Conservation (phyloP, 2,797 vertebrate species). For the Antrozous pallidus region DNA sequence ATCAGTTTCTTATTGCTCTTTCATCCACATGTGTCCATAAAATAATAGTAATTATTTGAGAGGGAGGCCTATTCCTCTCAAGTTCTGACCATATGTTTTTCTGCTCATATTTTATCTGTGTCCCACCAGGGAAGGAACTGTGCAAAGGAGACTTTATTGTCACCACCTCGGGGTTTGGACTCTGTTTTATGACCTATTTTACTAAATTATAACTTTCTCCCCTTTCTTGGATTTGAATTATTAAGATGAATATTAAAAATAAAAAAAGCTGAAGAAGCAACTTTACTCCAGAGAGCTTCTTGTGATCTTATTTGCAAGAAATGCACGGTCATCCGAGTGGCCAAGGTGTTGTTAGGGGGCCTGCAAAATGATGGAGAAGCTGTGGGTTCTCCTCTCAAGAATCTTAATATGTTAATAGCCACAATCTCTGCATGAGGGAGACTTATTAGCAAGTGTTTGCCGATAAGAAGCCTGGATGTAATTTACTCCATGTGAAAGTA, state of each 20-base stretch:
- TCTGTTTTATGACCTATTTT: background rate
- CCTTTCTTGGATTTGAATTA: background rate
- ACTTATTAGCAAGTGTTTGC: background rate
- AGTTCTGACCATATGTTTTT: slow-evolving; percentile 36
- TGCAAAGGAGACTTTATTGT: background rate
- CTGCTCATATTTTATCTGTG: slow-evolving; percentile 6
- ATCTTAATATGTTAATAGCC: background rate
- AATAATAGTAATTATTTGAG: slow-evolving; percentile 7
- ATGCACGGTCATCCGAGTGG: background rate
- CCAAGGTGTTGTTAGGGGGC: background rate
- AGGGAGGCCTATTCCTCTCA: background rate
- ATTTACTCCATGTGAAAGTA: background rate
- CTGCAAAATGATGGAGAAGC: background rate
- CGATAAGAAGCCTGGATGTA: background rate
- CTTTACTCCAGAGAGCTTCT: background rate
- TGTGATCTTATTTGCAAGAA: background rate
- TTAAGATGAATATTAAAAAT: background rate
- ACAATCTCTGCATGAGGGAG: background rate
- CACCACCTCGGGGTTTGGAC: background rate
- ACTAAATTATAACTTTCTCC: background rate
- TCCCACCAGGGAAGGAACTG: background rate
- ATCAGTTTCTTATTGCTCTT: background rate
- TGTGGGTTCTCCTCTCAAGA: background rate
- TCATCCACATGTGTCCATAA: background rate
- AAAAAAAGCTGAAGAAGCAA: background rate